Evolutionary conservation across 1,140 invertebrate species (phyloP).

Genomic region (Cheumatopsyche charites): DNA sequence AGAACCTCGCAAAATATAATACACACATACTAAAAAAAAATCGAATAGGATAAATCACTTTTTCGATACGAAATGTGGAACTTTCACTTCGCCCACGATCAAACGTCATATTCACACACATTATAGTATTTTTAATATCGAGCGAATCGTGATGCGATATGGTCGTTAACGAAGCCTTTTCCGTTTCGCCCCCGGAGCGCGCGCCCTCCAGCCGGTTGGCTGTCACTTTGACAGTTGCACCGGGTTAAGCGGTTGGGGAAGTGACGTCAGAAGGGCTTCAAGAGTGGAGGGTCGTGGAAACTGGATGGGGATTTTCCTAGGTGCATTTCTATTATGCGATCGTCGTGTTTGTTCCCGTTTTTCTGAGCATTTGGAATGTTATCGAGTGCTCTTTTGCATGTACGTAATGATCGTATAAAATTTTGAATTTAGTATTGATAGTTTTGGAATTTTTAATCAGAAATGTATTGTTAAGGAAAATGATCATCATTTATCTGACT

Average conservation of each 20-base stretch:
- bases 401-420: too few relatives aligned
- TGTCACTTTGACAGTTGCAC: constrained; percentile 16
- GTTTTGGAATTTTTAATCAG: too few relatives aligned
- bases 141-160: too few relatives aligned
- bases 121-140: too few relatives aligned
- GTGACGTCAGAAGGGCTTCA: neutral
- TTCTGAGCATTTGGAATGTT: too few relatives aligned
- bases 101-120: neutral
- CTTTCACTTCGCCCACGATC: constrained; percentile 10
- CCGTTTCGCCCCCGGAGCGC: neutral
- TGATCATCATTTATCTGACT: too few relatives aligned
- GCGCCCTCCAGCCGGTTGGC: neutral
- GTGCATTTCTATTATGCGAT: neutral
- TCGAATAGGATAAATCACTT: constrained; percentile 6
- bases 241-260: neutral
- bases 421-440: too few relatives aligned
- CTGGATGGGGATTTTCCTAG: neutral
- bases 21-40: neutral
- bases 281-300: neutral
- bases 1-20: too few relatives aligned
- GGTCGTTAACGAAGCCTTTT: neutral
- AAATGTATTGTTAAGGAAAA: too few relatives aligned
- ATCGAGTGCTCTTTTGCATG: too few relatives aligned
- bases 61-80: neutral
- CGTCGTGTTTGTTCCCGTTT: too few relatives aligned